These are phyloP conservation scores for Heliconius aoede DNA, from an alignment of 2,888 invertebrate genomes.

Conservation along the genomic window DNA sequence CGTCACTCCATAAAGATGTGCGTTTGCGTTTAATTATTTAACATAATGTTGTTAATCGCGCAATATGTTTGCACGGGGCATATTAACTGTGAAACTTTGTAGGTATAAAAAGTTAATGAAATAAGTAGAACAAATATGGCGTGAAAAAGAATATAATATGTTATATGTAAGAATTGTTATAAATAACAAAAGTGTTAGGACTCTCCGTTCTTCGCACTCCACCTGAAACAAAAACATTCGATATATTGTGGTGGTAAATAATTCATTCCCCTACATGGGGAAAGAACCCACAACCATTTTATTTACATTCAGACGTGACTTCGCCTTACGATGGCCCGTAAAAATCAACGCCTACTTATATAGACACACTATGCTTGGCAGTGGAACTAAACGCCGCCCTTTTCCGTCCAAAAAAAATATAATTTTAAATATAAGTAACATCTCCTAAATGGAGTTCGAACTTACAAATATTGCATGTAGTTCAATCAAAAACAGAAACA, in stretches of 20 bases:
- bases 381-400: too few species aligned
- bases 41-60: conserved; percentile 40
- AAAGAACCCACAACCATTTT: background rate
- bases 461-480: too few species aligned
- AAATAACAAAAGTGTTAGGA: background rate
- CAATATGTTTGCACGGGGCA: conserved; percentile 9
- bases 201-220: background rate
- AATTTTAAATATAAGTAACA: too few species aligned
- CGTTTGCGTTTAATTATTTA: conserved; percentile 46
- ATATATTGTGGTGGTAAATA: background rate
- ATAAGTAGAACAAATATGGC: background rate
- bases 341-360: background rate
- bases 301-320: background rate
- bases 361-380: background rate
- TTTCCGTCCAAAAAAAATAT: too few species aligned
- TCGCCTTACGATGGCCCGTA: background rate
- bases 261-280: background rate
- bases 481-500: too few species aligned
- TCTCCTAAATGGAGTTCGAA: too few species aligned
- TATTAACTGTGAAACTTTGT: conserved; percentile 8
- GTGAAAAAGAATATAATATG: background rate
- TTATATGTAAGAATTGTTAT: too few species aligned
- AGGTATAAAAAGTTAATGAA: background rate
- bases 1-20: conserved; percentile 44
- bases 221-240: background rate